Evolutionary conservation across 2,113 vertebrate species (phyloP).

Genomic region (Onychorhynchus coronatus): DNA sequence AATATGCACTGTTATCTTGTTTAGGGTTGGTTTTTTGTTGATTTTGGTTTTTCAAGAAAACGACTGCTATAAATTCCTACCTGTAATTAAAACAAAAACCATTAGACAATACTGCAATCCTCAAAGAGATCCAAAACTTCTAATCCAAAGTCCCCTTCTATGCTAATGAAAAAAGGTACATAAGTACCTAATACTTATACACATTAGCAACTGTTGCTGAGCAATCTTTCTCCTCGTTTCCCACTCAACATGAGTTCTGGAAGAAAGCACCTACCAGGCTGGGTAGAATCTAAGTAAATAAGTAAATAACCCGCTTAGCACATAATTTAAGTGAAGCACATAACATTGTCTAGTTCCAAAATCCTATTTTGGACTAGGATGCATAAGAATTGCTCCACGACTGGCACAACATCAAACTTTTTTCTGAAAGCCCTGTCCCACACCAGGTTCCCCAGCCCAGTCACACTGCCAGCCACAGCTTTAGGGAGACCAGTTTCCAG

Average conservation of each 20-base stretch:
- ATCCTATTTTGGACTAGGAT: neutral
- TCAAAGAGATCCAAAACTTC: neutral
- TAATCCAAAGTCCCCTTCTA: neutral
- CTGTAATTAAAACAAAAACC: neutral
- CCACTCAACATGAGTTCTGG: neutral
- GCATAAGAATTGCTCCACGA: neutral
- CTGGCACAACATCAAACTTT: rapidly evolving
- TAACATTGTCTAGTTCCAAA: neutral
- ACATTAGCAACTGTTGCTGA: neutral
- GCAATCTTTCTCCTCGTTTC: neutral
- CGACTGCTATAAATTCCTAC: neutral
- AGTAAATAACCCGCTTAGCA: neutral
- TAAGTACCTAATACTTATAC: neutral
- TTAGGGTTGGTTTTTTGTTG: neutral
- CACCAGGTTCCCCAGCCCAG: neutral
- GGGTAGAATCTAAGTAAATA: neutral
- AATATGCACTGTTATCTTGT: neutral
- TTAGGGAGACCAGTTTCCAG: neutral
- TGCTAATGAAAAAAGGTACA: neutral
- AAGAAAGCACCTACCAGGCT: neutral
- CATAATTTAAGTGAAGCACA: neutral
- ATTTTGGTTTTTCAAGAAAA: neutral
- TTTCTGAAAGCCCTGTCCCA: neutral
- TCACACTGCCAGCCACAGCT: neutral
- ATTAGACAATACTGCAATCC: neutral